phyloP scores from a whole-genome alignment of 1,140 invertebrate species.

The Brevipalpus yothersi region DNA sequence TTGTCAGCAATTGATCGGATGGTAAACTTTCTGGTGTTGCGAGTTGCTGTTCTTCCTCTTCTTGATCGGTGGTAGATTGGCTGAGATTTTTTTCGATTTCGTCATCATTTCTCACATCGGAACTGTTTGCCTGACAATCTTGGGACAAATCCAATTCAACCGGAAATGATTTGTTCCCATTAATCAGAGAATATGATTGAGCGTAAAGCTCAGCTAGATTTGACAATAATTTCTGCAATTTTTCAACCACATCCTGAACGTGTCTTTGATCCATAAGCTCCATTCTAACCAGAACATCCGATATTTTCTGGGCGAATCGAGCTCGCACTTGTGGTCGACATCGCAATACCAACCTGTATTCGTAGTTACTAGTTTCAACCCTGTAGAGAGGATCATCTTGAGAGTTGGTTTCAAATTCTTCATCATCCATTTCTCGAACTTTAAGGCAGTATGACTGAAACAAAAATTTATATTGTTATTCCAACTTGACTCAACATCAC shows the following conservation, averaged over 20 bases:
- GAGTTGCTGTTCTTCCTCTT: too few species aligned
- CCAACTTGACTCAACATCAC: neutral
- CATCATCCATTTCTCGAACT: slow-evolving; percentile 85
- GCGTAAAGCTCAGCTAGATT: slow-evolving; percentile 48
- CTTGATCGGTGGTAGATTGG: slow-evolving; percentile 19
- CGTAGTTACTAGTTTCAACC: slow-evolving; percentile 96
- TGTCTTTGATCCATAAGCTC: slow-evolving; percentile 93
- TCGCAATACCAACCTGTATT: slow-evolving; percentile 72
- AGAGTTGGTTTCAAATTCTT: slow-evolving; percentile 69
- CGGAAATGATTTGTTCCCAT: slow-evolving; percentile 59
- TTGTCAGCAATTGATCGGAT: too few species aligned
- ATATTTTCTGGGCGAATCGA: slow-evolving; percentile 69
- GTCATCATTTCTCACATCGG: neutral
- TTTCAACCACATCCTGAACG: slow-evolving; percentile 69
- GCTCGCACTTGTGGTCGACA: slow-evolving; percentile 78
- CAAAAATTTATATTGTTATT: neutral
- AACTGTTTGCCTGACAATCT: slow-evolving; percentile 15
- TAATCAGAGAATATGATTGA: slow-evolving; percentile 30
- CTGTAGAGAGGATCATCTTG: slow-evolving; percentile 89
- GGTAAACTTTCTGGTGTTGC: too few species aligned
- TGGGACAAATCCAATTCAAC: slow-evolving; percentile 84
- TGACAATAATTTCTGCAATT: slow-evolving; percentile 48
- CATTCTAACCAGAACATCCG: slow-evolving; percentile 86
- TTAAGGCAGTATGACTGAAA: slow-evolving; percentile 76
- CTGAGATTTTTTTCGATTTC: slow-evolving; percentile 42